These are phyloP conservation scores for Subacronicta megacephala DNA, from an alignment of 2,888 invertebrate genomes.

Conservation along the genomic window DNA sequence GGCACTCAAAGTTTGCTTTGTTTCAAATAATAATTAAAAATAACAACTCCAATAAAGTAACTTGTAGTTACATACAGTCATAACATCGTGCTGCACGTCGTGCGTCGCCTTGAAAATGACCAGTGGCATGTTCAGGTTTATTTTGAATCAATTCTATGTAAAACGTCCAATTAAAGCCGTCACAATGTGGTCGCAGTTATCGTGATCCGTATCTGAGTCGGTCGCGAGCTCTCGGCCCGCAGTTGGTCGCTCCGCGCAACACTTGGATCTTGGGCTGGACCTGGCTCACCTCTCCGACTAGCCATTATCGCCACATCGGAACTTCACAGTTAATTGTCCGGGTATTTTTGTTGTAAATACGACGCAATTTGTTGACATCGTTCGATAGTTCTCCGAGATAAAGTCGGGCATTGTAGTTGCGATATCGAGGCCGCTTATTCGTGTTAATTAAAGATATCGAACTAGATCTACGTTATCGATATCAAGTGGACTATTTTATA, in stretches of 20 bases:
- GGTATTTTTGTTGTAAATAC: conserved; percentile 79
- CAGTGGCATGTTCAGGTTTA: conserved; percentile 49
- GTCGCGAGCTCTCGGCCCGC: conserved; percentile 26
- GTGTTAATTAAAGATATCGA: conserved; percentile 81
- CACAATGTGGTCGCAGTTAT: conserved; percentile 60
- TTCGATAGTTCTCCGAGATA: conserved; percentile 75
- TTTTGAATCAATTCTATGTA: conserved; percentile 60
- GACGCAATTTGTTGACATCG: conserved; percentile 80
- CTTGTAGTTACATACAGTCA: conserved; percentile 27
- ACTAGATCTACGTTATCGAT: conserved; percentile 61
- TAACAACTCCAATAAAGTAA: conserved; percentile 27
- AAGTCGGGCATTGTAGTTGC: conserved; percentile 73
- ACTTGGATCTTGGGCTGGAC: conserved; percentile 44
- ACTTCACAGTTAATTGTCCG: conserved; percentile 73
- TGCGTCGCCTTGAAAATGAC: conserved; percentile 50
- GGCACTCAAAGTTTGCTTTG: background rate
- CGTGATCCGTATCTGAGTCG: conserved; percentile 47
- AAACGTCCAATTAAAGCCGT: conserved; percentile 76
- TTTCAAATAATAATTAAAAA: conserved; percentile 21
- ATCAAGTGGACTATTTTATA: conserved; percentile 39
- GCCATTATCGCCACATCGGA: conserved; percentile 58
- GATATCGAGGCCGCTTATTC: conserved; percentile 76
- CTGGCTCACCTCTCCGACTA: conserved; percentile 35
- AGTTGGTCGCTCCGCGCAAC: conserved; percentile 31
- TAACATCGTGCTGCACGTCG: conserved; percentile 46